These are phyloP conservation scores for Dissostichus mawsoni DNA, from an alignment of 2,113 vertebrate genomes.

Conservation along the genomic window DNA sequence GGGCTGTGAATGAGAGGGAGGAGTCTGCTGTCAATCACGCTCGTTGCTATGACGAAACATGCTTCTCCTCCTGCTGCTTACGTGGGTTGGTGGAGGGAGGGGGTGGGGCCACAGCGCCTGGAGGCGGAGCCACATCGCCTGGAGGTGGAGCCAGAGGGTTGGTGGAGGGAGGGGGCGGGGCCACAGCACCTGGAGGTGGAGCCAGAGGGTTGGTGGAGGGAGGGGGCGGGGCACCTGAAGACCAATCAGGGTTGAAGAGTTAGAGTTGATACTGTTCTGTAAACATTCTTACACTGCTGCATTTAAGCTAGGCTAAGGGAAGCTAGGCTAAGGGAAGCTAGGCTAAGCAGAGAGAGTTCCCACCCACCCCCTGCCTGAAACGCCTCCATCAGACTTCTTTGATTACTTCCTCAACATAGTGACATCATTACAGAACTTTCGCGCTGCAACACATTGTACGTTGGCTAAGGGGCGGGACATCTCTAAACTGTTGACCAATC, in stretches of 20 bases:
- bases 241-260: conserved; percentile 25
- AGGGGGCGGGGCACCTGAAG: conserved; percentile 53
- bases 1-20: conserved; percentile 6
- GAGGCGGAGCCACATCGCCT: conserved; percentile 69
- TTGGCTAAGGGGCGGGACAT: too few relatives aligned
- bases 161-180: conserved; percentile 53
- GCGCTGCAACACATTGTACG: too few relatives aligned
- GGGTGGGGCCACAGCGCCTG: conserved; percentile 52
- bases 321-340: too few relatives aligned
- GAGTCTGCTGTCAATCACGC: neutral
- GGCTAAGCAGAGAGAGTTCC: too few relatives aligned
- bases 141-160: conserved; percentile 76
- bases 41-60: neutral
- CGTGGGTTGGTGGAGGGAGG: conserved; percentile 30
- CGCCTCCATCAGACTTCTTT: too few relatives aligned
- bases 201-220: conserved; percentile 67
- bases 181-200: conserved; percentile 68
- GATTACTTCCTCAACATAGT: too few relatives aligned
- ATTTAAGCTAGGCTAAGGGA: too few relatives aligned
- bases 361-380: too few relatives aligned
- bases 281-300: too few relatives aligned
- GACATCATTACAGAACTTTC: too few relatives aligned
- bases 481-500: too few relatives aligned
- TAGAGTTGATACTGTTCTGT: neutral
- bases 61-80: neutral